phyloP scores from a whole-genome alignment of 2,113 vertebrate genomes.

The Leptodactylus fuscus region DNA sequence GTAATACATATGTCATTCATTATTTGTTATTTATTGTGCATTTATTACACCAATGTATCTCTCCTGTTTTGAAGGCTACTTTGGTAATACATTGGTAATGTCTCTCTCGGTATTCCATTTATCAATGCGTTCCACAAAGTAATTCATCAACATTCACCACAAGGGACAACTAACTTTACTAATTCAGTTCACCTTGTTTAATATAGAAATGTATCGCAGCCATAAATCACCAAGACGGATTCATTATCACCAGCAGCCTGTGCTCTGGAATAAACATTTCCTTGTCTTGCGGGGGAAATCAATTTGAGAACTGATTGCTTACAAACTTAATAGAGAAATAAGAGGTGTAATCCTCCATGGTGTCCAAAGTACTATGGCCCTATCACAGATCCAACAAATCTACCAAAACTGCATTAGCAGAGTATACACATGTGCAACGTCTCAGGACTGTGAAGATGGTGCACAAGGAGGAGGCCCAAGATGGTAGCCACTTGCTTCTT shows the following conservation, averaged over 20 bases:
- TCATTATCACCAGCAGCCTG: neutral
- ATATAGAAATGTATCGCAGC: neutral
- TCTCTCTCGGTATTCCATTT: neutral
- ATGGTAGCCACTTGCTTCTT: no score
- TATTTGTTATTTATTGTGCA: no score
- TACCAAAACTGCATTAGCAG: neutral
- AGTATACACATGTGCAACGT: no score
- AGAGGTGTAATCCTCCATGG: neutral
- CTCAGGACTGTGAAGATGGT: no score
- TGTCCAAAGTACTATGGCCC: neutral
- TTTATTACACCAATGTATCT: no score
- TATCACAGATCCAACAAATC: neutral
- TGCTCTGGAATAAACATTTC: constrained; percentile 17
- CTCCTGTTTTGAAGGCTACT: neutral
- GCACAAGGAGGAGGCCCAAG: no score
- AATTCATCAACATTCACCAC: neutral
- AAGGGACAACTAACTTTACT: neutral
- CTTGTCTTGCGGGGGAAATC: neutral
- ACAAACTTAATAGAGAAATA: neutral
- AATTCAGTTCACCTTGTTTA: neutral
- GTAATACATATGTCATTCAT: no score
- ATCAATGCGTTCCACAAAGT: neutral
- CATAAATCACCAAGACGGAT: constrained; percentile 1
- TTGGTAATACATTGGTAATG: neutral
- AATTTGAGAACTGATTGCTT: constrained; percentile 19